phyloP scores from a whole-genome alignment of 2,797 vertebrate species.

The Crenuchus spilurus region DNA sequence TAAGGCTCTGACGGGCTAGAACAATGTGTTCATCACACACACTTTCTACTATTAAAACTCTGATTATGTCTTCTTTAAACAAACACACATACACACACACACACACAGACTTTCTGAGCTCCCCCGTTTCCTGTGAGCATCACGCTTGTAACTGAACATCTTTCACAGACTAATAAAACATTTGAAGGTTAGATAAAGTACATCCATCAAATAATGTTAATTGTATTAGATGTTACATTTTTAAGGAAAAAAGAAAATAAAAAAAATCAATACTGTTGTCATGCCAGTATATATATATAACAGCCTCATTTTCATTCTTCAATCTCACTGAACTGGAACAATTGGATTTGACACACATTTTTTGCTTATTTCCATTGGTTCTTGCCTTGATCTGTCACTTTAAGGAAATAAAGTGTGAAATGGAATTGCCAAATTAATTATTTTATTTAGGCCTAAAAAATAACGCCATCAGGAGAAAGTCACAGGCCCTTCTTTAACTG shows the following conservation, averaged over 20 bases:
- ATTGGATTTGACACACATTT: not conserved
- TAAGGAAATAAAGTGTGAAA: not conserved
- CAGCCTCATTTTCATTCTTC: not conserved
- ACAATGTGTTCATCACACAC: slow-evolving; percentile 72
- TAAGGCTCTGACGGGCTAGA: slow-evolving; percentile 78
- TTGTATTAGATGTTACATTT: slow-evolving; percentile 38
- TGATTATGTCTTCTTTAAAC: slow-evolving; percentile 68
- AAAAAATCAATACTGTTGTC: slow-evolving; percentile 76
- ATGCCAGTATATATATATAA: slow-evolving; percentile 44
- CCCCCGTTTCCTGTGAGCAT: slow-evolving; percentile 65
- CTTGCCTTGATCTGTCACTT: slow-evolving; percentile 20
- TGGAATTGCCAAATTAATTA: not conserved
- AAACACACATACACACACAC: slow-evolving; percentile 56
- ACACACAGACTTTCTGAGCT: slow-evolving; percentile 51
- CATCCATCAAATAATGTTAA: slow-evolving; percentile 26
- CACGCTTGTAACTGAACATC: slow-evolving; percentile 60
- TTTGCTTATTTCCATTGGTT: not conserved
- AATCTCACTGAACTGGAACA: not conserved
- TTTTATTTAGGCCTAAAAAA: not conserved
- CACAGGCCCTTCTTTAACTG: not conserved
- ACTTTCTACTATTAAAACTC: slow-evolving; percentile 68
- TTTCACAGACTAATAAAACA: slow-evolving; percentile 70
- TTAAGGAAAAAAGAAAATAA: slow-evolving; percentile 16
- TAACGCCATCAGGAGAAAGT: not conserved
- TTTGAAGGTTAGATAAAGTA: slow-evolving; percentile 46